Percentiles rank a stretch among this genome's conserved stretches.
Evolutionary conservation across 1,140 invertebrate species (phyloP).

Genomic region (Polyergus mexicanus): DNA sequence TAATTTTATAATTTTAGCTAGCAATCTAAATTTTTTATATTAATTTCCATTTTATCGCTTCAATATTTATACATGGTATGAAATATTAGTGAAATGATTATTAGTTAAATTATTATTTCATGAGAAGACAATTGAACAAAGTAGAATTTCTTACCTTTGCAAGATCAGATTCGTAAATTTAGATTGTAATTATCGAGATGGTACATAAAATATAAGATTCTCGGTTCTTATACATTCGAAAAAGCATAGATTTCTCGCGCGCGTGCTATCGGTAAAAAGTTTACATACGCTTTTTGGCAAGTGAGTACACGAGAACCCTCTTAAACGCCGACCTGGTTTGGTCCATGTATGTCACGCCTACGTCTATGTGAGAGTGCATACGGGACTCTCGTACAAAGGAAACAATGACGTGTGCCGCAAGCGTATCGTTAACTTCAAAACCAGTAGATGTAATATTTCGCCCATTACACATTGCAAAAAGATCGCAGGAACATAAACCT

Average conservation of each 20-base stretch:
- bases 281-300: constrained; percentile 71
- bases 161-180: not conserved
- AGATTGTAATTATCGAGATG: constrained; percentile 20
- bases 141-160: not conserved
- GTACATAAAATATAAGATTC: constrained; percentile 42
- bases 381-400: constrained; percentile 29
- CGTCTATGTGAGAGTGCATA: not conserved
- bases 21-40: constrained; percentile 10
- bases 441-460: constrained; percentile 55
- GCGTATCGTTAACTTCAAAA: constrained; percentile 57
- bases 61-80: not conserved
- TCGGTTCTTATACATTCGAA: constrained; percentile 42
- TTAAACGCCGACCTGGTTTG: constrained; percentile 63
- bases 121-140: not conserved
- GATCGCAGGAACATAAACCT: constrained; percentile 51
- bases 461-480: constrained; percentile 53
- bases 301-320: constrained; percentile 74
- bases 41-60: not conserved
- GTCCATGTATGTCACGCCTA: constrained; percentile 51
- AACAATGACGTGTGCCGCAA: constrained; percentile 52
- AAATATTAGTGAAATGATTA: not conserved
- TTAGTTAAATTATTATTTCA: not conserved
- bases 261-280: constrained; percentile 68
- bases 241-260: constrained; percentile 39
- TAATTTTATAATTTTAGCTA: constrained; percentile 23